Evolutionary conservation across 2,888 invertebrate species (phyloP), one percentile per base, ranked within the genome.

Genomic region (Tubulanus polymorphus): DNA sequence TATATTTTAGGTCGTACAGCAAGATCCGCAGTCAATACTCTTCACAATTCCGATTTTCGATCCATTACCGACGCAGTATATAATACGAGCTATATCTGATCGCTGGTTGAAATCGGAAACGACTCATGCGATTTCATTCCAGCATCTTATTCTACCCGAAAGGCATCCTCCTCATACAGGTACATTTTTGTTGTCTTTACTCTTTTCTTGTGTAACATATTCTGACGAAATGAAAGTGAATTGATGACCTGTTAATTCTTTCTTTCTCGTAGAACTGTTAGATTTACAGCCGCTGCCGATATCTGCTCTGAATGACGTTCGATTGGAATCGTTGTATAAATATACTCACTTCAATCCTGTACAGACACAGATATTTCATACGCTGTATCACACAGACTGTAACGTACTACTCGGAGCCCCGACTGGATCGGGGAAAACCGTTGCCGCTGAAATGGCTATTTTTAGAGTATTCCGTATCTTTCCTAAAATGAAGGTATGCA

Each of bases 261-360:
- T 47, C 50, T 32, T 54, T 37, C 47, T 61, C 67, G 8, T 71
- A 88, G 93, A 95, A 76, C 83, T 99, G 1, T 80, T 97, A 32
- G 90, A 91, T 71, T 83, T 99, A 20, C 89, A 90, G 62, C 99
- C 99, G 0, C 79, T 99, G 25, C 90, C 97, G 1, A 84, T 92
- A 29, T 85, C 86, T 26, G 91, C 90, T 0, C 81, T 99, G 18
- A 86, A 89, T 66, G 88, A 94, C 71, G 81, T 85, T 0, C 76
- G 83, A 1, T 91, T 87, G 71, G 89, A 96, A 76, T 82, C 85
- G 50, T 82, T 99, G 2, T 99, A 94, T 82, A 72, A 66, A n/a
- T 99, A 96, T 79, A 86, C 87, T 0, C 94, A 95, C 78, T 99
- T 99, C 82, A 99, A 99, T 81, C 95, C 97, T 1, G 93, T 99